phyloP scores from a whole-genome alignment of 2,888 invertebrate genomes.

The Hemaris fuciformis region DNA sequence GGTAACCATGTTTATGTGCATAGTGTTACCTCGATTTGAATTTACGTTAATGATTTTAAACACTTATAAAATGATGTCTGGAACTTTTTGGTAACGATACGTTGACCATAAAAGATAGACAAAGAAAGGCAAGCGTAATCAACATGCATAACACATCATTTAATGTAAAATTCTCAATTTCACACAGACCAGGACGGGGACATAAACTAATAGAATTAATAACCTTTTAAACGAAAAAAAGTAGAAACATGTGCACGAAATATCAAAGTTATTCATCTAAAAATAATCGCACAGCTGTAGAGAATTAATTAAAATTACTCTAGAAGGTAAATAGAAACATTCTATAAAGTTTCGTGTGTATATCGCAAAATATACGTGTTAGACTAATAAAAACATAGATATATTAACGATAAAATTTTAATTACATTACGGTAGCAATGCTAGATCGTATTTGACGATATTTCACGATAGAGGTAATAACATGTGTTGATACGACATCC shows the following conservation, averaged over 20 bases:
- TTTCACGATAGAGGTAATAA: not conserved
- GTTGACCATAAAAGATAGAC: no score
- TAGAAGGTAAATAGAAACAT: not conserved
- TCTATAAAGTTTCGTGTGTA: not conserved
- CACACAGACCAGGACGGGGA: no score
- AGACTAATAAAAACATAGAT: not conserved
- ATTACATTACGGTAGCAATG: not conserved
- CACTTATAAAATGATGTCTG: no score
- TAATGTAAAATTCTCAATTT: no score
- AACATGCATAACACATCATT: no score
- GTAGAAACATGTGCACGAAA: not conserved
- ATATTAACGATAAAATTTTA: not conserved
- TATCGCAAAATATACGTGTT: not conserved
- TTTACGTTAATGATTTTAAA: no score
- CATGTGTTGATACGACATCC: not conserved
- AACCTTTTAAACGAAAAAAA: not conserved
- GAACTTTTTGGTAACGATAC: no score
- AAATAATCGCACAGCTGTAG: not conserved
- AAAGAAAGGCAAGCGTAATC: no score
- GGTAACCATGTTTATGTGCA: no score
- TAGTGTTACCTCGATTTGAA: no score
- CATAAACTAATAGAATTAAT: no score
- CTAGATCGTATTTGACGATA: not conserved
- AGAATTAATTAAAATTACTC: not conserved
- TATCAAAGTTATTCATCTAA: not conserved